These are phyloP conservation scores for Channa striata DNA, from an alignment of 2,797 vertebrate species.

Conservation along the genomic window DNA sequence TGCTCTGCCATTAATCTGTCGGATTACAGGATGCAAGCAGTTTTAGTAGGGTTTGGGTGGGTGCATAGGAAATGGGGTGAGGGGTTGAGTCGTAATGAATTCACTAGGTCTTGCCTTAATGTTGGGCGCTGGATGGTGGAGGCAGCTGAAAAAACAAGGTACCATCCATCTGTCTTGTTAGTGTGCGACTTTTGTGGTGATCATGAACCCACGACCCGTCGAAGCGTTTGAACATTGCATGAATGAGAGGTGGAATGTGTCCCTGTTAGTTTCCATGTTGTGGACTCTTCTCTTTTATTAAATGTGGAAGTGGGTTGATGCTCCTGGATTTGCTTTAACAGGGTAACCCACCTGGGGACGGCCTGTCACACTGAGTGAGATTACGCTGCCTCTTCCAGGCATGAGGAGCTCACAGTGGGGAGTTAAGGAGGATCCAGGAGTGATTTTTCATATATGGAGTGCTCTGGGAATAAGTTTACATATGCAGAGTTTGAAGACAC, in stretches of 20 bases:
- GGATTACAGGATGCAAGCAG: conserved; percentile 85
- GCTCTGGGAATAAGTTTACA: conserved; percentile 55
- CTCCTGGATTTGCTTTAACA: conserved; percentile 25
- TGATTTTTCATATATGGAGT: conserved; percentile 28
- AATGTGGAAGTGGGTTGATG: neutral
- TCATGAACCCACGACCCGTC: conserved; percentile 10
- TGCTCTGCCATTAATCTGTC: conserved; percentile 89
- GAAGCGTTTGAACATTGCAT: neutral
- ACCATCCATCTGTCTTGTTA: conserved; percentile 4
- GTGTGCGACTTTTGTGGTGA: conserved; percentile 5
- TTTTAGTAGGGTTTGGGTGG: conserved; percentile 78
- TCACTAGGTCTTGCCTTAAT: conserved; percentile 64
- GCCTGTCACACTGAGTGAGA: conserved; percentile 34
- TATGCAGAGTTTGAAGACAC: conserved; percentile 52
- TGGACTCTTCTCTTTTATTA: conserved; percentile 13
- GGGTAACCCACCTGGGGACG: conserved; percentile 46
- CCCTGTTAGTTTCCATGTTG: conserved; percentile 22
- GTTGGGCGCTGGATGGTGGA: conserved; percentile 30
- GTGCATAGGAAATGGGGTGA: conserved; percentile 43
- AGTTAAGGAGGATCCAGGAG: conserved; percentile 29
- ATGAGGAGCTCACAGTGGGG: conserved; percentile 50
- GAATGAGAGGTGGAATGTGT: neutral
- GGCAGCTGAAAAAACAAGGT: conserved; percentile 25
- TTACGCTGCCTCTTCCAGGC: conserved; percentile 41
- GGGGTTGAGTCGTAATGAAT: conserved; percentile 75